These are phyloP conservation scores for Enteromius fasciolatus DNA, from an alignment of 2,797 vertebrate genomes.

Conservation along the genomic window DNA sequence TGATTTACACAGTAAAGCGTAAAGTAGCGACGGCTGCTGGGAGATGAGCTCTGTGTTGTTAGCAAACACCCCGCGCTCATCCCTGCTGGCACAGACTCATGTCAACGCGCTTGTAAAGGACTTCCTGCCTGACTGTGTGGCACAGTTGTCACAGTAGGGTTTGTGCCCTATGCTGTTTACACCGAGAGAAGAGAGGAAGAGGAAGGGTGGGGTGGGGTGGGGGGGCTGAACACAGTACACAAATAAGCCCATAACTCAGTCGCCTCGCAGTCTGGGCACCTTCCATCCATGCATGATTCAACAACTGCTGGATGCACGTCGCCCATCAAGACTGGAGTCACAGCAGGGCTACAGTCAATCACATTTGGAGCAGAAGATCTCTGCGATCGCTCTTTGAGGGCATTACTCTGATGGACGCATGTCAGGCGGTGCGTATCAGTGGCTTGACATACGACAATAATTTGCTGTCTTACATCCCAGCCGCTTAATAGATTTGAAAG, in stretches of 20 bases:
- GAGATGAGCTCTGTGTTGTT: constrained; percentile 12
- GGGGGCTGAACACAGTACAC: constrained; percentile 46
- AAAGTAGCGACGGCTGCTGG: not conserved
- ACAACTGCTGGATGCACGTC: constrained; percentile 13
- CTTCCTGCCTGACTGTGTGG: constrained; percentile 41
- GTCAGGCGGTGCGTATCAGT: constrained; percentile 65
- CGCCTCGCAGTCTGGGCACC: constrained; percentile 41
- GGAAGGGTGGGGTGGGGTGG: not conserved
- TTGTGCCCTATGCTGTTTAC: constrained; percentile 52
- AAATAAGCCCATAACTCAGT: constrained; percentile 57
- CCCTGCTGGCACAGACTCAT: constrained; percentile 42
- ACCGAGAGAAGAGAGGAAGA: constrained; percentile 28
- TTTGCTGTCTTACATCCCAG: constrained; percentile 61
- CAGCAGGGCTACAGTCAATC: constrained; percentile 67
- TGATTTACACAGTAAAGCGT: constrained; percentile 36
- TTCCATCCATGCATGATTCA: constrained; percentile 37
- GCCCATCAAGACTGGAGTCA: constrained; percentile 17
- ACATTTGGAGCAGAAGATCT: constrained; percentile 58
- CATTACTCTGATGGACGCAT: constrained; percentile 66
- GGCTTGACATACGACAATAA: constrained; percentile 64
- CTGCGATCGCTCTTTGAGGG: constrained; percentile 41
- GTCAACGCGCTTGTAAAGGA: constrained; percentile 19
- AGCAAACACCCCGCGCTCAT: constrained; percentile 10
- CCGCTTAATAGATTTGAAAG: constrained; percentile 62
- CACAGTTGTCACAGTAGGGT: constrained; percentile 56